Evolutionary conservation across 2,888 invertebrate genomes (phyloP).

Genomic region (Julus scandinavius): DNA sequence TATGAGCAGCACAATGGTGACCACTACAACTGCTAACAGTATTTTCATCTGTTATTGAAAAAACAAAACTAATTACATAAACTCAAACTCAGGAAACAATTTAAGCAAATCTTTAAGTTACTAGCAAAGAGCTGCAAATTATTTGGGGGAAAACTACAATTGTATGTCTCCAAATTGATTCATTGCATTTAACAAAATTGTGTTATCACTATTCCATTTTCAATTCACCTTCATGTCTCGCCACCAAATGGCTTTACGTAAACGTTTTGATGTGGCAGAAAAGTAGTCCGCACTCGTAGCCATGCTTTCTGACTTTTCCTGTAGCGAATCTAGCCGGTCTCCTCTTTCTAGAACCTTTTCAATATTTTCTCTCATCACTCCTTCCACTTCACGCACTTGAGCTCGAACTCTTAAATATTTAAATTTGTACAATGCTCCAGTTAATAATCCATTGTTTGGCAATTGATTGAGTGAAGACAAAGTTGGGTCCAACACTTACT

Average conservation of each 20-base stretch:
- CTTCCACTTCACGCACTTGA: conserved; percentile 56
- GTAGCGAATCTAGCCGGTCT: conserved; percentile 54
- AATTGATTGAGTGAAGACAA: neutral
- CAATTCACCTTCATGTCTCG: conserved; percentile 54
- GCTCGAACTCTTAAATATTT: conserved; percentile 52
- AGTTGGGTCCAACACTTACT: neutral
- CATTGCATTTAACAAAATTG: no score
- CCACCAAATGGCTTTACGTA: conserved; percentile 56
- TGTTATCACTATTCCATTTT: no score
- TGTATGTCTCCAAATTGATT: no score
- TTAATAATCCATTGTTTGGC: no score
- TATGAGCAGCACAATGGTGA: conserved; percentile 56
- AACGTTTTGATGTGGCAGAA: conserved; percentile 49
- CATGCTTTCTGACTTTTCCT: conserved; percentile 56
- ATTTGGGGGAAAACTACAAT: no score
- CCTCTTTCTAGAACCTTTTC: conserved; percentile 56
- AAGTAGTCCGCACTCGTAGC: conserved; percentile 53
- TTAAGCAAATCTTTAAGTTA: neutral
- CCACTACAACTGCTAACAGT: conserved; percentile 54
- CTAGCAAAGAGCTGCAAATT: no score
- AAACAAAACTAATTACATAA: no score
- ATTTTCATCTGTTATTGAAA: conserved; percentile 53
- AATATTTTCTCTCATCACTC: conserved; percentile 57
- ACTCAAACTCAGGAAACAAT: neutral
- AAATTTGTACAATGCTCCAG: no score